Conservation (phyloP, 2,888 invertebrate species). For the Hybos culiciformis region DNA sequence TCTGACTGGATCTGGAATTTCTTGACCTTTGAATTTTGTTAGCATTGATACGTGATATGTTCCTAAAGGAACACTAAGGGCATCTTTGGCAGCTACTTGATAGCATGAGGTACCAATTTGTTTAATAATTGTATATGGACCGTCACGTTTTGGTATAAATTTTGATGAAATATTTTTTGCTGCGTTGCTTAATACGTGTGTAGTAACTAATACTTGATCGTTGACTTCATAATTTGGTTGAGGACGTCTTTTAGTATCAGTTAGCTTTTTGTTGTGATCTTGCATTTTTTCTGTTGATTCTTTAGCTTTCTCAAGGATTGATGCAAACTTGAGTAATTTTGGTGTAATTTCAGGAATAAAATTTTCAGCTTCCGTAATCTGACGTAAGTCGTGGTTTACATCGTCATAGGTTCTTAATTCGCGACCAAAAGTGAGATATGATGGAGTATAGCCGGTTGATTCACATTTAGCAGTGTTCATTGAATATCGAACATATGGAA, state of each 20-base stretch:
- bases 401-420: conserved; percentile 23
- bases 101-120: too few species aligned
- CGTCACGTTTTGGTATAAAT: too few species aligned
- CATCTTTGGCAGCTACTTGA: too few species aligned
- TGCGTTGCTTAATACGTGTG: too few species aligned
- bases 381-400: conserved; percentile 16
- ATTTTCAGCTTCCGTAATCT: conserved; percentile 15
- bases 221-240: not conserved
- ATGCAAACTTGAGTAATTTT: not conserved
- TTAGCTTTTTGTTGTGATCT: not conserved
- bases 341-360: conserved; percentile 7
- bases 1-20: too few species aligned
- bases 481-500: conserved; percentile 25
- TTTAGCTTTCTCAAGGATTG: not conserved
- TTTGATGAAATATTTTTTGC: too few species aligned
- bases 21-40: too few species aligned
- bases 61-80: too few species aligned
- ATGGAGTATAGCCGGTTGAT: conserved; percentile 21
- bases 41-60: too few species aligned
- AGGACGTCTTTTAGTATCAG: conserved; percentile 1
- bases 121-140: too few species aligned
- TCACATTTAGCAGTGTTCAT: conserved; percentile 23
- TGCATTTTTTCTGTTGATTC: not conserved
- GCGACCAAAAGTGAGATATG: conserved; percentile 24
- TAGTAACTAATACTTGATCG: too few species aligned